Base-by-base conservation (phyloP, 1,140 invertebrate species). In the Lepidurus couesii region DNA sequence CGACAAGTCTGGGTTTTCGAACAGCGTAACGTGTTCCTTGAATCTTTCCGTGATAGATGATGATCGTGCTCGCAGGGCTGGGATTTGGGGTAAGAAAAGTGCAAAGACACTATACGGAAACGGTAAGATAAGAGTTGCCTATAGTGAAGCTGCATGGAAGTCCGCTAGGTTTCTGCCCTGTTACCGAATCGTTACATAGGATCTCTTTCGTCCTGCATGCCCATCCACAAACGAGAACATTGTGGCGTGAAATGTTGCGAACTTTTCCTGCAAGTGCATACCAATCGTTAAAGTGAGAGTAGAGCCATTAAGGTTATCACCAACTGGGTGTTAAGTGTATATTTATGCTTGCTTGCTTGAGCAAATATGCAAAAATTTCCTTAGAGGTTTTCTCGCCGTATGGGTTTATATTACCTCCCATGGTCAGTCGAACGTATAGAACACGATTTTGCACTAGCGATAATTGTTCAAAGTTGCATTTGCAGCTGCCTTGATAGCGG, bases 281-380 rank as follows among this genome's bases (percentile, higher is more conserved):
- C 34, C 34, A 65, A 65, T 65, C 53, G 53, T 65, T 65, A 65
- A 21, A 16, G 53, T 21, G 6, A 65, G 53, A 16, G 53, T 65
- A 7, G 53, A n/a, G 6, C 16, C 16, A 7, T 16, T 13, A 65
- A 13, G 53, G 8, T 65, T 21, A 9, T 65, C 53, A 65, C 53
- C 53, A 65, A 21, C 53, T 65, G 53, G 13, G 53, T 65, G 53
- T 65, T 65, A 65, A 65, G 53, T 65, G 53, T 65, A n/a, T 65
- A 21, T 65, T 65, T 65, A 65, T 65, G 53, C 21, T 65, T 9
- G 13, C 21, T n/a, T 65, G 53, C 21, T 21, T 9, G 13, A 21
- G 16, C 8, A 13, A 65, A 65, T n/a, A 65, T 65, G 53, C 53
- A 21, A 13, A 65, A 65, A 65, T 65, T 65, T 65, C n/a, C 53